A percentile compares a stretch with the other conserved stretches of the same genome.
Conservation (phyloP, 2,888 invertebrate species). For the Acleris literana region DNA sequence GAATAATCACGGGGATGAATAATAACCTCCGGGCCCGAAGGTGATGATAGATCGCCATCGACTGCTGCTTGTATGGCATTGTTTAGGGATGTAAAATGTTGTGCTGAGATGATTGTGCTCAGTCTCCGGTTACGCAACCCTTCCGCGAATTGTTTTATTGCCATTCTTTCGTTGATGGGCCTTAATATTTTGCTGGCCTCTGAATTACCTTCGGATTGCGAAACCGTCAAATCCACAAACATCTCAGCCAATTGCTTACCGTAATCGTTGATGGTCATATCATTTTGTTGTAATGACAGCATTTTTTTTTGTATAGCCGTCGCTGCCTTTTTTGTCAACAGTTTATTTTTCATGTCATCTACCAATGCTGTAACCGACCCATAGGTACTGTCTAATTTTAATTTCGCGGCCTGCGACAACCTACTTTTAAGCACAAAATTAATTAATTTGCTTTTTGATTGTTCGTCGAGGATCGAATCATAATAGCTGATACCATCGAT, state of each 20-base stretch:
- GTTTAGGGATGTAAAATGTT: no score
- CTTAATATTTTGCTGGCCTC: slow-evolving; percentile 3
- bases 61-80: no score
- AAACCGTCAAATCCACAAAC: slow-evolving; percentile 30
- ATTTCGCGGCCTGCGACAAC: background rate
- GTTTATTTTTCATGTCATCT: background rate
- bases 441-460: background rate
- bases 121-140: no score
- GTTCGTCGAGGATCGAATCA: background rate
- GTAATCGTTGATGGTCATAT: slow-evolving; percentile 11
- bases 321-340: background rate
- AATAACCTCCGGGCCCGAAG: background rate
- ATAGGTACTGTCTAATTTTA: no score
- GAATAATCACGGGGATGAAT: slow-evolving; percentile 2
- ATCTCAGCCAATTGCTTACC: slow-evolving; percentile 24
- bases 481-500: background rate
- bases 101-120: no score
- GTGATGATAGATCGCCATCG: background rate
- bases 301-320: slow-evolving; percentile 22
- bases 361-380: background rate
- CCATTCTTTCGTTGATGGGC: no score
- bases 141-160: no score
- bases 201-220: slow-evolving; percentile 24
- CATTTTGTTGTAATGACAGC: slow-evolving; percentile 16
- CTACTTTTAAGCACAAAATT: background rate